phyloP scores from a whole-genome alignment of 2,888 invertebrate genomes.

The Busseola fusca region DNA sequence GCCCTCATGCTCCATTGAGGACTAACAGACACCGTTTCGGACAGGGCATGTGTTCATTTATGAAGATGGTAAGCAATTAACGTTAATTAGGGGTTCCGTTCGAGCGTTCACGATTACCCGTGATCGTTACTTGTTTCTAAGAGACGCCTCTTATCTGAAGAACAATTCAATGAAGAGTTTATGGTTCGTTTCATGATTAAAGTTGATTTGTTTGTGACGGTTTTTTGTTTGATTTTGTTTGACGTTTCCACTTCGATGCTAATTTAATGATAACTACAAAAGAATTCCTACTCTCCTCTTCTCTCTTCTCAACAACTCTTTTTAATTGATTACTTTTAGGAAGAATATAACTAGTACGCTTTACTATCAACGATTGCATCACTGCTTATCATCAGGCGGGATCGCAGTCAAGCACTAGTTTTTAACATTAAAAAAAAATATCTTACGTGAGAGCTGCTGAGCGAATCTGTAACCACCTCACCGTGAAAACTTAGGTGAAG shows the following conservation, averaged over 20 bases:
- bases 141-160: slow-evolving; percentile 33
- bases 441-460: neutral
- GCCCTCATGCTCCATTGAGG: slow-evolving; percentile 51
- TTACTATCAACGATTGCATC: no score
- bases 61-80: slow-evolving; percentile 62
- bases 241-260: neutral
- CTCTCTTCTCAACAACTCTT: neutral
- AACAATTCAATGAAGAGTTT: slow-evolving; percentile 38
- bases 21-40: slow-evolving; percentile 50
- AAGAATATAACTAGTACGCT: no score
- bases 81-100: slow-evolving; percentile 62
- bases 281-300: neutral
- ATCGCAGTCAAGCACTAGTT: no score
- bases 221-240: slow-evolving; percentile 12
- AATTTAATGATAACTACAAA: no score
- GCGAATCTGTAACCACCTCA: no score
- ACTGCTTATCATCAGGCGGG: no score
- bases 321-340: neutral
- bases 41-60: slow-evolving; percentile 62
- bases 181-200: slow-evolving; percentile 26
- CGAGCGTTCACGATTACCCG: slow-evolving; percentile 52
- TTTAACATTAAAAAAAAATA: no score
- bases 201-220: slow-evolving; percentile 32
- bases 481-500: no score
- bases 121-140: slow-evolving; percentile 45